Conservation (phyloP, 2,797 vertebrate species). For the Phrynocephalus vlangalii region DNA sequence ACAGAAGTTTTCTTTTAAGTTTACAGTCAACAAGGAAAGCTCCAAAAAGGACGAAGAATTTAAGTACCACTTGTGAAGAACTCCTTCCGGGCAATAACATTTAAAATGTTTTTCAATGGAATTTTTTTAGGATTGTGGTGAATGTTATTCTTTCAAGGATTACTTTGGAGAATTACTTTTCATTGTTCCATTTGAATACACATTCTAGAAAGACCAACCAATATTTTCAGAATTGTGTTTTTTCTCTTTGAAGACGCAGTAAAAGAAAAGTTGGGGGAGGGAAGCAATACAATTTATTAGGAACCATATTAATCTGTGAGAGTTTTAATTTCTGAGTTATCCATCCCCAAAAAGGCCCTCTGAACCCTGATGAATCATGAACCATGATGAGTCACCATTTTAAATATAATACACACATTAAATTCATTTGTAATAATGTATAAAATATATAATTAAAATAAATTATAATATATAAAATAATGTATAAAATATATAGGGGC, state of each 20-base stretch:
- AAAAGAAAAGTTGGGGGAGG: background rate
- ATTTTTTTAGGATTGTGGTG: background rate
- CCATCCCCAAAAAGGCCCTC: too few relatives aligned
- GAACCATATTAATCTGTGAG: background rate
- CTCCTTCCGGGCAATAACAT: slow-evolving; percentile 8
- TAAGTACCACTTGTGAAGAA: background rate
- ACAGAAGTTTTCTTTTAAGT: background rate
- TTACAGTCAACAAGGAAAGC: background rate
- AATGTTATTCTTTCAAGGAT: background rate
- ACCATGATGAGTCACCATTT: too few relatives aligned
- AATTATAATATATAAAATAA: too few relatives aligned
- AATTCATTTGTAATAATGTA: too few relatives aligned
- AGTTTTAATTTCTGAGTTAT: background rate
- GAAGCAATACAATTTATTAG: background rate
- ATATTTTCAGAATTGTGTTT: background rate
- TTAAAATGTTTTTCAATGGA: background rate
- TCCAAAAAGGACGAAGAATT: background rate
- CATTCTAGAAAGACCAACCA: background rate
- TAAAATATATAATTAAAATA: too few relatives aligned
- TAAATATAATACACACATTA: too few relatives aligned
- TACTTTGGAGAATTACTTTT: background rate
- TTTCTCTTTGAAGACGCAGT: background rate
- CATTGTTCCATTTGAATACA: background rate
- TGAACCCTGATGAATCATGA: too few relatives aligned
- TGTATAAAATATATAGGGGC: too few relatives aligned